Evolutionary conservation across 2,113 vertebrate genomes (phyloP), one percentile per base, ranked within the genome.

Genomic region (Psammodynastes pulverulentus): DNA sequence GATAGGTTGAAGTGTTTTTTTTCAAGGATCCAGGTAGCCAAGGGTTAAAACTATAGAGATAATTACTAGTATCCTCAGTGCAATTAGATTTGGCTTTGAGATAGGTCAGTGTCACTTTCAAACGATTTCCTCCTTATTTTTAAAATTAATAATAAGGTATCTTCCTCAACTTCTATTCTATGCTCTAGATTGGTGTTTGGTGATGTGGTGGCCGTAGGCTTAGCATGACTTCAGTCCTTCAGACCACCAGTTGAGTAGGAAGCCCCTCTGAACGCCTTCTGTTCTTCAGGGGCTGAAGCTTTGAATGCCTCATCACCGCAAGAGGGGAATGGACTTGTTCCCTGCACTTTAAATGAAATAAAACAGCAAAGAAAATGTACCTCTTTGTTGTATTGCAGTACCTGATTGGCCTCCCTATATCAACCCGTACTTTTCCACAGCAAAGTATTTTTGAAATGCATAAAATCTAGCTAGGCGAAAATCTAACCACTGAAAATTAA

Each of bases 311-410:
- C 13, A 48, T 3, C 12, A 39, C 67, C 34, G 2, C 13, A 26
- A 79, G 62, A 56, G 48, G 89, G 51, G 43, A 58, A 91, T 10
- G 86, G 3, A 2, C 0, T 9, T 84, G 45, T 21, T 26, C 39
- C 52, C 52, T 93, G 5, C 26, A 52, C 10, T 85, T 56, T 5
- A 56, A 26, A 52, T 26, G 17, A 51, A 84, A 45, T 29, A 7
- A 54, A 54, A 48, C 58, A 39, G 29, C 43, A 10, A 19, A 23
- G 29, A 51, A 54, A 39, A 21, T 49, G 17, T 86, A 5, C n/a
- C 13, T 10, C 1, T 52, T 12, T 49, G 3, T 23, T n/a, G 0
- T 17, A 0, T 12, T n/a, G 0, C 15, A 0, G 1, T 53, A 13
- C 17, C 88, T 0, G 0, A 7, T 23, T 13, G 53, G 39, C 52